phyloP scores from a whole-genome alignment of 1,140 invertebrate genomes.

The Drosophila guanche region DNA sequence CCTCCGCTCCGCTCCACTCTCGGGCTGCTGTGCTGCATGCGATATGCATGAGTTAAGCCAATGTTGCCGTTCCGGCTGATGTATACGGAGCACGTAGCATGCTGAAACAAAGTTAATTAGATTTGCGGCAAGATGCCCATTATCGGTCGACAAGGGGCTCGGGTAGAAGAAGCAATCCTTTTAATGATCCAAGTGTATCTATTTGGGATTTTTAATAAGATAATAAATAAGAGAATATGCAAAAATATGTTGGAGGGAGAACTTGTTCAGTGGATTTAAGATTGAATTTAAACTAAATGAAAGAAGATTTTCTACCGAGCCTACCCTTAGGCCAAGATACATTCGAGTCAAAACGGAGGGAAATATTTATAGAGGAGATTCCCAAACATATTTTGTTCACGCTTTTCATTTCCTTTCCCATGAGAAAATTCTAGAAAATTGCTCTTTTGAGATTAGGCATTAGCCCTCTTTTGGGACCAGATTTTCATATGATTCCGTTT shows the following conservation, averaged over 20 bases:
- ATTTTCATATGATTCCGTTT: slow-evolving; percentile 17
- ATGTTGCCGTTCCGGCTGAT: slow-evolving; percentile 51
- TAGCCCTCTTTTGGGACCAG: slow-evolving; percentile 7
- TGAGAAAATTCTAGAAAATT: too few relatives aligned
- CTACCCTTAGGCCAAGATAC: too few relatives aligned
- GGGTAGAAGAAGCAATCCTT: slow-evolving; percentile 27
- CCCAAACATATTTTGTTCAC: too few relatives aligned
- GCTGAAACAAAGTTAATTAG: slow-evolving; percentile 81
- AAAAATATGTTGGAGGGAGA: background rate
- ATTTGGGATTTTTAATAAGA: slow-evolving; percentile 54
- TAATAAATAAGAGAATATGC: slow-evolving; percentile 9
- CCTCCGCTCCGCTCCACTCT: background rate
- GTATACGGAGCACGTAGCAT: slow-evolving; percentile 68
- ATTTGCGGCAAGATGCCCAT: slow-evolving; percentile 78
- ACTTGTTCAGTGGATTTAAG: too few relatives aligned
- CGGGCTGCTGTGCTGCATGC: slow-evolving; percentile 33
- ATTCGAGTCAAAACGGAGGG: too few relatives aligned
- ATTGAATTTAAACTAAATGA: too few relatives aligned
- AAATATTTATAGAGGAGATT: too few relatives aligned
- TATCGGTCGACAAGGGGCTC: slow-evolving; percentile 35
- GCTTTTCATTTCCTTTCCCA: too few relatives aligned
- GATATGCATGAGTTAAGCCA: slow-evolving; percentile 57
- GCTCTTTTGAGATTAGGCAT: slow-evolving; percentile 8
- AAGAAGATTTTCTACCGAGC: too few relatives aligned
- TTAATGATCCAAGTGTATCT: slow-evolving; percentile 65